A percentile compares a stretch with the other conserved stretches of the same genome.
These are phyloP conservation scores for Archocentrus centrarchus DNA, from an alignment of 2,113 vertebrate genomes.

Conservation along the genomic window DNA sequence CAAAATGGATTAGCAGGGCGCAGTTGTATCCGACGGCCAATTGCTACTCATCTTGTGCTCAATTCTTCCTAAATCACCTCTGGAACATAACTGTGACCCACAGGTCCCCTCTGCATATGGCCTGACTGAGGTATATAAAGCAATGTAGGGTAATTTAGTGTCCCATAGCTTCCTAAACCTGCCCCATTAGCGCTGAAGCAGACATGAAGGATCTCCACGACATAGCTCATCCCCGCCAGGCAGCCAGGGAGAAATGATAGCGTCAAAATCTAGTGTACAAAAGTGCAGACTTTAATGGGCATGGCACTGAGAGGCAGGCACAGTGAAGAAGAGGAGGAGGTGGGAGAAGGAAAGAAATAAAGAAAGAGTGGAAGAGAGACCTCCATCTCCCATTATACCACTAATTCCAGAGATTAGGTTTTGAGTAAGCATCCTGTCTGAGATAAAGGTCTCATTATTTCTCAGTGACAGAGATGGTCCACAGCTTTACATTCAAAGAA, in stretches of 20 bases:
- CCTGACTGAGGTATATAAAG: conserved; percentile 47
- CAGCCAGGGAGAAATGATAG: conserved; percentile 64
- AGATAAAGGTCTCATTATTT: conserved; percentile 80
- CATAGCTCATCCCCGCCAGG: conserved; percentile 63
- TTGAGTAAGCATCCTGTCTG: conserved; percentile 68
- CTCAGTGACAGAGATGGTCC: conserved; percentile 68
- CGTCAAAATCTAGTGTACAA: conserved; percentile 63
- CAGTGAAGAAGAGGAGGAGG: conserved; percentile 23
- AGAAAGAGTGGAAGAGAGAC: conserved; percentile 49
- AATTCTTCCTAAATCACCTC: conserved; percentile 56
- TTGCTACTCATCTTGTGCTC: conserved; percentile 53
- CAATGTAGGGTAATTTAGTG: conserved; percentile 59
- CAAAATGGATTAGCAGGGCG: conserved; percentile 50
- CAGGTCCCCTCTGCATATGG: conserved; percentile 55
- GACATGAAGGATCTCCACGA: conserved; percentile 68
- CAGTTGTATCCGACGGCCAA: conserved; percentile 45
- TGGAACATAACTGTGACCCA: conserved; percentile 59
- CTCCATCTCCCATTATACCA: conserved; percentile 64
- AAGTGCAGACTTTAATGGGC: conserved; percentile 65
- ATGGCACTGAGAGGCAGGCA: conserved; percentile 53
- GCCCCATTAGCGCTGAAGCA: conserved; percentile 66
- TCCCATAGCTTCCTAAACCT: conserved; percentile 57
- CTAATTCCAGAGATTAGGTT: conserved; percentile 72
- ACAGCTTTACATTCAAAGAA: conserved; percentile 44
- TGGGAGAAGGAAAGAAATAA: conserved; percentile 23